These are phyloP conservation scores for Patella ulyssiponensis DNA, from an alignment of 2,888 invertebrate genomes.

Conservation along the genomic window DNA sequence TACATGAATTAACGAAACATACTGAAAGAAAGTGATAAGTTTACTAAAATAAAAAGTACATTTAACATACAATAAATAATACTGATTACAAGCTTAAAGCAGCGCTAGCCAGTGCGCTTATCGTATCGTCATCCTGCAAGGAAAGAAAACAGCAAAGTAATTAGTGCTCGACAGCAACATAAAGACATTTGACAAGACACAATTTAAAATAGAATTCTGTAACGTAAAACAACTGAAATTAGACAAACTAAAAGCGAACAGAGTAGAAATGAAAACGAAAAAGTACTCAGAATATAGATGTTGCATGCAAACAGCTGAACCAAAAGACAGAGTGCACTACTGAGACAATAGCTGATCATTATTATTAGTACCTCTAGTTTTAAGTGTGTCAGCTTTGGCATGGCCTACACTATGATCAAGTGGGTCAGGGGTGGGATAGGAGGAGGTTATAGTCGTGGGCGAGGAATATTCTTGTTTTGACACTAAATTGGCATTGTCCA, in stretches of 20 bases:
- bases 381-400: neutral
- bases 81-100: neutral
- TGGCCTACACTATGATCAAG: neutral
- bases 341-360: slow-evolving; percentile 8
- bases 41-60: neutral
- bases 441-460: neutral
- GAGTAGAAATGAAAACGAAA: neutral
- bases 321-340: slow-evolving; percentile 13
- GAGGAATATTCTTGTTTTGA: neutral
- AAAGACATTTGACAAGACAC: neutral
- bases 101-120: neutral
- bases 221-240: slow-evolving; percentile 2
- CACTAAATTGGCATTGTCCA: neutral
- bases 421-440: neutral
- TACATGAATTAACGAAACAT: neutral
- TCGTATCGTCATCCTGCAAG: neutral
- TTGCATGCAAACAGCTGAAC: slow-evolving; percentile 4
- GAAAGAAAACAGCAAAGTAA: neutral
- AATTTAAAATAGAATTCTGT: neutral
- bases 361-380: slow-evolving; percentile 12
- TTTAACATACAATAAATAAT: neutral
- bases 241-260: neutral
- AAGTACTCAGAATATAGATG: neutral
- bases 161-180: slow-evolving; percentile 5
- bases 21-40: slow-evolving; percentile 4